A percentile compares a stretch with the other conserved stretches of the same genome.
These are phyloP conservation scores for Intellagama lesueurii DNA, from an alignment of 2,797 vertebrate species.

Conservation along the genomic window DNA sequence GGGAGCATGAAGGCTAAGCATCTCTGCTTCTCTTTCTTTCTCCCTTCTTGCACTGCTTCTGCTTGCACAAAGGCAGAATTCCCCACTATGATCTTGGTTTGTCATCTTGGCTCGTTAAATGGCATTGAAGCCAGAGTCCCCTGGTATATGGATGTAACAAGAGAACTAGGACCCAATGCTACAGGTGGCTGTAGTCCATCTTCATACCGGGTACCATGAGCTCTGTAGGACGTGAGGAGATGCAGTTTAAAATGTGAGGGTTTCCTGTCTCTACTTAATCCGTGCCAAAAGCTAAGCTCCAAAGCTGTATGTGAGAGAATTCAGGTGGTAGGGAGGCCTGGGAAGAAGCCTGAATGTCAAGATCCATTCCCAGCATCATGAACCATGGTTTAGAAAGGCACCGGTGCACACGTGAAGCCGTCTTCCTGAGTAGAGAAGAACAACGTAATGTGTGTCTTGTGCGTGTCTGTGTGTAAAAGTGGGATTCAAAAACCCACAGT, in stretches of 20 bases:
- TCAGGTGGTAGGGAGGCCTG: background rate
- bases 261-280: background rate
- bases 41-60: background rate
- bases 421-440: background rate
- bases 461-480: background rate
- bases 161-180: background rate
- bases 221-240: too few relatives aligned
- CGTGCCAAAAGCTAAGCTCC: background rate
- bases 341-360: background rate
- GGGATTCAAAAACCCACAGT: background rate
- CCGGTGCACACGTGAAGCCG: too few relatives aligned
- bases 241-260: too few relatives aligned
- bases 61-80: background rate
- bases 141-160: background rate
- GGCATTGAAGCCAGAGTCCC: too few relatives aligned
- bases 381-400: too few relatives aligned
- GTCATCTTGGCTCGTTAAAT: background rate
- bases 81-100: too few relatives aligned
- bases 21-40: background rate
- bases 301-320: background rate
- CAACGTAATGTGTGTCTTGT: background rate
- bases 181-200: too few relatives aligned
- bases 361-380: background rate
- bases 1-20: background rate
- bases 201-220: too few relatives aligned